These are phyloP conservation scores for Rhea americana DNA, from an alignment of 2,113 vertebrate species.

Conservation along the genomic window DNA sequence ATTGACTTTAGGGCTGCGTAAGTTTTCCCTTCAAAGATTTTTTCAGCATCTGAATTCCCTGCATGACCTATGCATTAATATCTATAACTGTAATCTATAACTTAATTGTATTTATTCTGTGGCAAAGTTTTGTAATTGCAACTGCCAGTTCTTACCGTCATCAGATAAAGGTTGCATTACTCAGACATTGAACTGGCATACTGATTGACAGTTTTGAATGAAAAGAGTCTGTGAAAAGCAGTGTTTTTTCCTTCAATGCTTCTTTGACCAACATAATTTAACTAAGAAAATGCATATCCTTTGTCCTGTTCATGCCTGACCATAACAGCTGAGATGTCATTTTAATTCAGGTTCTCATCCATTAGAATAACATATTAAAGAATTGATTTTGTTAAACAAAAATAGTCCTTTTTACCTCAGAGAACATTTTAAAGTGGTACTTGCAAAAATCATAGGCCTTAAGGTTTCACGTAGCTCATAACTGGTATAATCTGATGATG, in stretches of 20 bases:
- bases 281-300: conserved; percentile 24
- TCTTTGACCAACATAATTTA: conserved; percentile 27
- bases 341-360: conserved; percentile 16
- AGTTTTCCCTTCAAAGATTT: background rate
- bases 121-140: conserved; percentile 56
- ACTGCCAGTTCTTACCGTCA: conserved; percentile 56
- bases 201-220: conserved; percentile 11
- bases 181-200: conserved; percentile 50
- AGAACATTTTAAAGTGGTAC: background rate
- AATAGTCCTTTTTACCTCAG: background rate
- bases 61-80: conserved; percentile 13
- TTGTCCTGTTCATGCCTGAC: conserved; percentile 20
- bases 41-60: background rate
- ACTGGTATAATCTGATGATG: background rate
- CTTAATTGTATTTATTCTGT: conserved; percentile 60
- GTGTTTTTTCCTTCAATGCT: background rate
- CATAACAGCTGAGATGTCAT: conserved; percentile 6
- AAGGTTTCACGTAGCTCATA: background rate
- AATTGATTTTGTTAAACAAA: background rate
- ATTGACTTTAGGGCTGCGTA: background rate
- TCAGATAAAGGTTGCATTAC: conserved; percentile 62
- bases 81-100: conserved; percentile 40
- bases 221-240: conserved; percentile 13
- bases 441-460: background rate
- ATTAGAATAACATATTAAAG: conserved; percentile 10